Evolutionary conservation across 2,113 vertebrate genomes (phyloP).

Genomic region (Tachysurus vachellii): DNA sequence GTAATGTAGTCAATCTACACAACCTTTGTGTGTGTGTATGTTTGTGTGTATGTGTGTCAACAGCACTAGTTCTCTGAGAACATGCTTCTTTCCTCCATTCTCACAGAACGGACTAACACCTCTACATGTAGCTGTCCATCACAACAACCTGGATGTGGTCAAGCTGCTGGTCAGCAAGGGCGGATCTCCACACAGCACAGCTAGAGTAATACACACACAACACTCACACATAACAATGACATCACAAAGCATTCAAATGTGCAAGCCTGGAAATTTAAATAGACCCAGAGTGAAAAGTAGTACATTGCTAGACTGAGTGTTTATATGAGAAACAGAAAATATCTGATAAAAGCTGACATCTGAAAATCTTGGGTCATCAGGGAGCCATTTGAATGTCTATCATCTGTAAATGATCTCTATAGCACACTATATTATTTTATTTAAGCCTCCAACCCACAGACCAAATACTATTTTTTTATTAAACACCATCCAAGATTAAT

Average conservation of each 20-base stretch:
- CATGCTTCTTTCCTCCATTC: slow-evolving; percentile 68
- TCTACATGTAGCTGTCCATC: slow-evolving; percentile 94
- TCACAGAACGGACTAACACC: slow-evolving; percentile 95
- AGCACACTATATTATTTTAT: not conserved
- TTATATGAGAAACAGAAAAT: not conserved
- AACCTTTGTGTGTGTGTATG: not conserved
- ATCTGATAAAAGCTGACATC: not conserved
- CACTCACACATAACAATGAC: slow-evolving; percentile 28
- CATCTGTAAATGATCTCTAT: not conserved
- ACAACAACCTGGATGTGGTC: slow-evolving; percentile 95
- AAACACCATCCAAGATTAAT: not conserved
- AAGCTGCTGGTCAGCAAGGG: slow-evolving; percentile 90
- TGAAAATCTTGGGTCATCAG: not conserved
- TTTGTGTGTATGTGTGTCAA: slow-evolving; percentile 17
- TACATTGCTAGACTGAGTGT: not conserved
- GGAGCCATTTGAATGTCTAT: not conserved
- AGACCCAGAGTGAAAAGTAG: not conserved
- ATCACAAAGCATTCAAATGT: not conserved
- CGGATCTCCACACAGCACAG: slow-evolving; percentile 88
- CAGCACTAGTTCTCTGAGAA: slow-evolving; percentile 35
- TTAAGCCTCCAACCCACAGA: not conserved
- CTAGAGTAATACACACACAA: slow-evolving; percentile 79
- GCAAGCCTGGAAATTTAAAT: not conserved
- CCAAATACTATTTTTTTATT: not conserved
- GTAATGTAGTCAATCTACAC: slow-evolving; percentile 65